Evolutionary conservation across 2,888 invertebrate genomes (phyloP).

Genomic region (Helleia helle): DNA sequence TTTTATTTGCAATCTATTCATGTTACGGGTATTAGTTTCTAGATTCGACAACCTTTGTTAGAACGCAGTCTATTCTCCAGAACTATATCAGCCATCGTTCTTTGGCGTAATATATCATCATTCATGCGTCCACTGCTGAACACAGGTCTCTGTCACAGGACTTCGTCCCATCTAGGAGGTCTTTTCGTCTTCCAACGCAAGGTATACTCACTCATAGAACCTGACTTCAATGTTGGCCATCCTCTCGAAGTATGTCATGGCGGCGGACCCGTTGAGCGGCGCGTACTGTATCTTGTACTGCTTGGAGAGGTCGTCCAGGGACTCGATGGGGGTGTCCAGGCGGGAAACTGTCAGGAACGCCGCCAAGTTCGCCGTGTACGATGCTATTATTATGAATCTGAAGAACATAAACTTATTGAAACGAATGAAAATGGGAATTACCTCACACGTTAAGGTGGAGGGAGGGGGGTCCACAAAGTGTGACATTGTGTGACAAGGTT

Average conservation of each 20-base stretch:
- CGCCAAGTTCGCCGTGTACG: slow-evolving; percentile 98
- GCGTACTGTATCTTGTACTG: slow-evolving; percentile 98
- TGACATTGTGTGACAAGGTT: too few species aligned
- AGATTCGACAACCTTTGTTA: too few species aligned
- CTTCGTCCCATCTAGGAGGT: neutral
- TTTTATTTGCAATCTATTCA: too few species aligned
- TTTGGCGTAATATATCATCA: too few species aligned
- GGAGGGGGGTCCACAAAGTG: too few species aligned
- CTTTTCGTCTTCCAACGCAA: neutral
- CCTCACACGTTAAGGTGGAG: too few species aligned
- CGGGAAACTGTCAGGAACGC: slow-evolving; percentile 97
- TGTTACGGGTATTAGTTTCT: too few species aligned
- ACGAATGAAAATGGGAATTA: neutral
- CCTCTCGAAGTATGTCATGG: slow-evolving; percentile 94
- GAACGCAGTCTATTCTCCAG: too few species aligned
- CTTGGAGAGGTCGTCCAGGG: slow-evolving; percentile 94
- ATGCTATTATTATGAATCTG: slow-evolving; percentile 97
- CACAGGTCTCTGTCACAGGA: too few species aligned
- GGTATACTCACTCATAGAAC: slow-evolving; percentile 89
- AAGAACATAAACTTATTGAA: slow-evolving; percentile 5
- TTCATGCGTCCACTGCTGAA: too few species aligned
- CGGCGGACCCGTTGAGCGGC: slow-evolving; percentile 88
- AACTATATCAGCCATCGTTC: too few species aligned
- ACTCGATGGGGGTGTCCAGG: slow-evolving; percentile 93
- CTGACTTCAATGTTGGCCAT: slow-evolving; percentile 96